Evolutionary conservation across 2,888 invertebrate genomes (phyloP).

Genomic region (Tetropium fuscum): DNA sequence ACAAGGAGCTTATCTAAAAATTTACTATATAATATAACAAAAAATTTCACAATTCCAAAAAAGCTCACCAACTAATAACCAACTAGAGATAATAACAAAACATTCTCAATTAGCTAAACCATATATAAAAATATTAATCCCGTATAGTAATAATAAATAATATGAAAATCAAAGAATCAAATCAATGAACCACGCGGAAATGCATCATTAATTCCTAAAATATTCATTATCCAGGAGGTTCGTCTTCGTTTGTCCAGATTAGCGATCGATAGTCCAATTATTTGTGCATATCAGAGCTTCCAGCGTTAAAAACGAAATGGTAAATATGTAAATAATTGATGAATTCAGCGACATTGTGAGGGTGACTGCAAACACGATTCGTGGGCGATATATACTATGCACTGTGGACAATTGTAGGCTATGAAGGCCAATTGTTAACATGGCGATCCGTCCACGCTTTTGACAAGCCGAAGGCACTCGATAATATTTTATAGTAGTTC

Average conservation of each 20-base stretch:
- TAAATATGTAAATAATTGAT: conserved; percentile 36
- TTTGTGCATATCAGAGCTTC: background rate
- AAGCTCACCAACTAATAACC: too few relatives aligned
- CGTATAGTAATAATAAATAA: too few relatives aligned
- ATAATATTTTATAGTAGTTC: background rate
- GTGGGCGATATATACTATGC: conserved; percentile 29
- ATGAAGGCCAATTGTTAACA: background rate
- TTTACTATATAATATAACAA: too few relatives aligned
- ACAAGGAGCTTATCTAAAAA: too few relatives aligned
- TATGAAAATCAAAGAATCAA: too few relatives aligned
- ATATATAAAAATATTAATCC: too few relatives aligned
- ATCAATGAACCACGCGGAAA: too few relatives aligned
- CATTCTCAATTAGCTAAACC: too few relatives aligned
- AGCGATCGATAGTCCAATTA: conserved; percentile 30
- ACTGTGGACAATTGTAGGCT: background rate
- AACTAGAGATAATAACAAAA: too few relatives aligned
- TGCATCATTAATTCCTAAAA: too few relatives aligned
- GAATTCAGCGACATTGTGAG: conserved; percentile 50
- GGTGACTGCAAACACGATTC: conserved; percentile 48
- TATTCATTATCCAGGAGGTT: conserved; percentile 26
- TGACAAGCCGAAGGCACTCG: background rate
- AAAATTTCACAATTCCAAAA: too few relatives aligned
- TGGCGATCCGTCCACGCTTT: too few relatives aligned
- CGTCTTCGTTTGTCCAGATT: conserved; percentile 2
- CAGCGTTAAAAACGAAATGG: background rate